Evolutionary conservation across 2,888 invertebrate genomes (phyloP).

Genomic region (Apodemia duryi): DNA sequence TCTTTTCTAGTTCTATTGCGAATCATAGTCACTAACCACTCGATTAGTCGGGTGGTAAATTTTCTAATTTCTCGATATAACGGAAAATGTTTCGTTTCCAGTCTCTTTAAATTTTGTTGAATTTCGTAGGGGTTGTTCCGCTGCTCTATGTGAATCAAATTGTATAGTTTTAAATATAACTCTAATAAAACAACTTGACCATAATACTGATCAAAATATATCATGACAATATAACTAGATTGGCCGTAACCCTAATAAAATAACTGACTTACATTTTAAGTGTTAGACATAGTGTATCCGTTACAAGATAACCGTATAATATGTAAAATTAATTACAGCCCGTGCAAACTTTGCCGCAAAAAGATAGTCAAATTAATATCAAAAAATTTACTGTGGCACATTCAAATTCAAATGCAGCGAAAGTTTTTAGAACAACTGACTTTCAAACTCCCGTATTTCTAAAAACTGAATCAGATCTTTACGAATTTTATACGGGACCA

Average conservation of each 20-base stretch:
- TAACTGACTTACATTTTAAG: constrained; percentile 2
- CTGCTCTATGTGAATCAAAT: not conserved
- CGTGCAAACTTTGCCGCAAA: not conserved
- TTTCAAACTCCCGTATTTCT: too few species aligned
- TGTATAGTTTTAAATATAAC: not conserved
- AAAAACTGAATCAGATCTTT: too few species aligned
- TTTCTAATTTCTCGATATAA: too few species aligned
- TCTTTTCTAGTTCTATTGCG: too few species aligned
- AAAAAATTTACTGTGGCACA: not conserved
- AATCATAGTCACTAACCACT: too few species aligned
- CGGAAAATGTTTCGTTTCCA: too few species aligned
- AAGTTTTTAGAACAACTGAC: too few species aligned
- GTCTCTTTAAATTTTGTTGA: too few species aligned
- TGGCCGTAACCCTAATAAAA: not conserved
- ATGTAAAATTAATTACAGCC: not conserved
- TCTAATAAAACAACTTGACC: not conserved
- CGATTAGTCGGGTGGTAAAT: too few species aligned
- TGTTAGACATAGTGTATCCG: not conserved
- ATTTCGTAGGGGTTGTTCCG: too few species aligned
- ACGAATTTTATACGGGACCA: too few species aligned
- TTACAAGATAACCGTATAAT: not conserved
- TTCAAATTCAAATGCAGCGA: too few species aligned
- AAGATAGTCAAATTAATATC: not conserved
- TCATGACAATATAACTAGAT: not conserved
- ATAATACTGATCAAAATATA: not conserved